A percentile compares a stretch with the other conserved stretches of the same genome.
phyloP scores from a whole-genome alignment of 2,888 invertebrate species.

The Onchidella celtica region DNA sequence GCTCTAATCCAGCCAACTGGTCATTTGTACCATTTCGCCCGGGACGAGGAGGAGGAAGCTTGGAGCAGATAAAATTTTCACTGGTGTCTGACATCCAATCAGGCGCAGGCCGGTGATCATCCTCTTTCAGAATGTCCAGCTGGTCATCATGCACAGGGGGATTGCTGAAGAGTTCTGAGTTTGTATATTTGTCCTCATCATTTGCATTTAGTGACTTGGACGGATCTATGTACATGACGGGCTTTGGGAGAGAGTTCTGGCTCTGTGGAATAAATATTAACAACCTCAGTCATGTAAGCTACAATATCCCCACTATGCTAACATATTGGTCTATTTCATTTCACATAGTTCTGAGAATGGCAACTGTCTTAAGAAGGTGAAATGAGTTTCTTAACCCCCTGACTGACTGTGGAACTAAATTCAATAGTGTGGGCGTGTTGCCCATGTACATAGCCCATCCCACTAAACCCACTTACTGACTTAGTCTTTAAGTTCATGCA shows the following conservation, averaged over 20 bases:
- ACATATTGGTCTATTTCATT: too few species aligned
- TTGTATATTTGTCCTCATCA: slow-evolving; percentile 69
- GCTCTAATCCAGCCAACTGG: slow-evolving; percentile 46
- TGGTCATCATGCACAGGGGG: slow-evolving; percentile 65
- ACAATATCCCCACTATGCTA: too few species aligned
- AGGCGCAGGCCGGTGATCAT: slow-evolving; percentile 54
- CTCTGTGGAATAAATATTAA: slow-evolving; percentile 20
- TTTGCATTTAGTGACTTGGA: slow-evolving; percentile 51
- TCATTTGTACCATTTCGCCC: slow-evolving; percentile 13
- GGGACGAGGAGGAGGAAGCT: slow-evolving; percentile 47
- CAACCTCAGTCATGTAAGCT: too few species aligned
- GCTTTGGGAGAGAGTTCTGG: slow-evolving; percentile 61
- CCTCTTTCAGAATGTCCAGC: slow-evolving; percentile 51
- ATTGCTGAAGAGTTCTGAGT: slow-evolving; percentile 73
- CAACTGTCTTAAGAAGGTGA: too few species aligned
- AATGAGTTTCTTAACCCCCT: too few species aligned
- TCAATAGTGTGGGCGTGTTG: too few species aligned
- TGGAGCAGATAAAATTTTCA: slow-evolving; percentile 50
- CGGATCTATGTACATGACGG: slow-evolving; percentile 63
- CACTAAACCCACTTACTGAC: too few species aligned
- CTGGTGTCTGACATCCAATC: slow-evolving; percentile 52
- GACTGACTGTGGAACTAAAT: too few species aligned
- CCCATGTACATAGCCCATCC: too few species aligned
- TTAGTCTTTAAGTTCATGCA: too few species aligned
- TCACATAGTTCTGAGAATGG: too few species aligned